Evolutionary conservation across 2,113 vertebrate species (phyloP), one percentile per base, ranked within the genome.

Genomic region (Atlantisia rogersi): DNA sequence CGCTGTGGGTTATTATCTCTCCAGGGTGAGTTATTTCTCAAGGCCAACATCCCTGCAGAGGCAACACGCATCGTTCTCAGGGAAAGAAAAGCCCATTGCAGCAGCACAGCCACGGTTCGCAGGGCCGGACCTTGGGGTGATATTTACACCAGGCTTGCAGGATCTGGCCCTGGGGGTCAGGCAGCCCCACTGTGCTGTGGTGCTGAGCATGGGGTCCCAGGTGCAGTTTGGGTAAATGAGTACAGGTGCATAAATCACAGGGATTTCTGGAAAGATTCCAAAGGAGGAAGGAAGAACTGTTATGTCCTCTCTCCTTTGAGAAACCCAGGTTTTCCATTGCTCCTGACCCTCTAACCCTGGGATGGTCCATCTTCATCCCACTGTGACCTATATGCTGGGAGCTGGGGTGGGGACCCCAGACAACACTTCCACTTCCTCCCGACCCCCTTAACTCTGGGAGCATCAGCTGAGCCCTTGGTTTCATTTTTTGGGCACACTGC

Each of bases 21-120:
- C 21, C 37, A 9, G 83, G 83, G 42, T 5, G 32, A 64, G 32
- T 26, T 53, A 52, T 62, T 58, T 52, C 79, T 48, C 0, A 1
- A 40, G 29, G 50, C 25, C 1, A 8, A 35, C 8, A 29, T 19
- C 63, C 17, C 46, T 10, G 42, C 42, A 39, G 59, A 52, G 52
- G 52, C 19, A 52, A 44, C 0, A 4, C 1, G 1, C 13, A 26
- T 46, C 1, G 0, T 18, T 69, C 52, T 17, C 1, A 0, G 75
- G 59, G 70, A 53, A 60, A 26, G 18, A 63, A 40, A 40, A 32
- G 6, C 20, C 48, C 4, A 0, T 4, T 48, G 48, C 48, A 22
- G 25, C 24, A 10, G 20, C 60, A 19, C 0, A 1, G 31, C 21
- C 31, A 7, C 0, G 1, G 42, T 25, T 31, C 0, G 2, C 28